Percentiles rank a stretch among this genome's conserved stretches.
phyloP scores from a whole-genome alignment of 1,140 invertebrate species.

The Rhynchophorus ferrugineus region DNA sequence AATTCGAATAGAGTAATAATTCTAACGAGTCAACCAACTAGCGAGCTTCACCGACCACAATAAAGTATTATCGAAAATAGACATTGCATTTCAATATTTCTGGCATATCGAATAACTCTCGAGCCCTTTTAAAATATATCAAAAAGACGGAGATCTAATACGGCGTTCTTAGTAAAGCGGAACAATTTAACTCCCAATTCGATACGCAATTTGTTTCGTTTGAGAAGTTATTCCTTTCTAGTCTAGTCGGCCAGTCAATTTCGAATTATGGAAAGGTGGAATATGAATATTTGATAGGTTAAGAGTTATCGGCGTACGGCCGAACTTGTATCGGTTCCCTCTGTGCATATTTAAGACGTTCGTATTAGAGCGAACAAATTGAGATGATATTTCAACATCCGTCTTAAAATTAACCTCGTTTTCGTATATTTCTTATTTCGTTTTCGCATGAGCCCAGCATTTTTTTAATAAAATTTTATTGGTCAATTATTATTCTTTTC shows the following conservation, averaged over 20 bases:
- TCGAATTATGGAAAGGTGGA: slow-evolving; percentile 6
- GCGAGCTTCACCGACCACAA: background rate
- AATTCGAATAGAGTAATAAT: too few species aligned
- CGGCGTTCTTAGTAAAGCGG: slow-evolving; percentile 15
- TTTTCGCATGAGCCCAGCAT: too few species aligned
- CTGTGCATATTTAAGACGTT: background rate
- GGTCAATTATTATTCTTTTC: too few species aligned
- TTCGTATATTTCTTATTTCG: too few species aligned
- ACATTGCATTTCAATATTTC: slow-evolving; percentile 1
- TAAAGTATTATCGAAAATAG: slow-evolving; percentile 8
- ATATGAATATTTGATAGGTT: slow-evolving; percentile 12
- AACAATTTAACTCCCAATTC: slow-evolving; percentile 22
- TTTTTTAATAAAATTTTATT: too few species aligned
- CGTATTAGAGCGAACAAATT: too few species aligned
- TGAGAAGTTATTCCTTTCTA: slow-evolving; percentile 18
- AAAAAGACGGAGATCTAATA: slow-evolving; percentile 11
- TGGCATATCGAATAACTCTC: slow-evolving; percentile 10
- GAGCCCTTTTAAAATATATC: slow-evolving; percentile 11
- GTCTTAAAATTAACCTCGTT: too few species aligned
- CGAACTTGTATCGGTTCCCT: background rate
- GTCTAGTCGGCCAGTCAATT: slow-evolving; percentile 12
- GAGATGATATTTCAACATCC: background rate
- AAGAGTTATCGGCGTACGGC: background rate
- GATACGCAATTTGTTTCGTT: slow-evolving; percentile 22
- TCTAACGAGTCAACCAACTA: background rate